Evolutionary conservation across 2,888 invertebrate genomes (phyloP).

Genomic region (Rugalucina vietnamica): DNA sequence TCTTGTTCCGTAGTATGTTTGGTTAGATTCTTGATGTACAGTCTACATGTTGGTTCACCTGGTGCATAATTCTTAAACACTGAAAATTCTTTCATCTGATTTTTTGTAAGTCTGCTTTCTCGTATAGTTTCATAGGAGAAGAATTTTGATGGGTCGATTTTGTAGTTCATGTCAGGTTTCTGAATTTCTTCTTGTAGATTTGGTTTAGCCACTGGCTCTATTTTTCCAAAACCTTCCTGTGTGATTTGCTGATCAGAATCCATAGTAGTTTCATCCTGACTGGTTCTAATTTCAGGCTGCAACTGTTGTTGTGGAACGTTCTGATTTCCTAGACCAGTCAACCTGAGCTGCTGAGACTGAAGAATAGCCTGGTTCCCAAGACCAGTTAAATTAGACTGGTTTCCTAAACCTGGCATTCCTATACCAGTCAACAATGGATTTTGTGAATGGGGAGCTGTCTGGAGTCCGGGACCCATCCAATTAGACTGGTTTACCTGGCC

Average conservation of each 20-base stretch:
- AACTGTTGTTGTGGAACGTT: not conserved
- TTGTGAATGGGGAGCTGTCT: too few species aligned
- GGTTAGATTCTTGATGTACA: constrained; percentile 96
- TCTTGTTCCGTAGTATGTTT: constrained; percentile 90
- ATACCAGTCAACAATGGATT: too few species aligned
- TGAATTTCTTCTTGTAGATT: constrained; percentile 62
- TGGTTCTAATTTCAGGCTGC: not conserved
- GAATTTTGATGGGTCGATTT: constrained; percentile 61
- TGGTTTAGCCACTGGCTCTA: constrained; percentile 69
- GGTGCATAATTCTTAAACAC: constrained; percentile 94
- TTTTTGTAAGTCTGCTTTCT: constrained; percentile 77
- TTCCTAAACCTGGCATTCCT: too few species aligned
- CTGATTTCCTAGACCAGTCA: not conserved
- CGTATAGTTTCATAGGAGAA: constrained; percentile 85
- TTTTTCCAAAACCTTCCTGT: constrained; percentile 80
- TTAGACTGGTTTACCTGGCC: too few species aligned
- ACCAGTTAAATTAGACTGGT: too few species aligned
- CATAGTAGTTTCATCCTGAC: not conserved
- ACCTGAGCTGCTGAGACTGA: too few species aligned
- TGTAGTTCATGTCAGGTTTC: constrained; percentile 72
- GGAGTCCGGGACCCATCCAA: too few species aligned
- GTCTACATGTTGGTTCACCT: constrained; percentile 91
- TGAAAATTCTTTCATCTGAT: constrained; percentile 87
- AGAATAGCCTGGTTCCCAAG: too few species aligned
- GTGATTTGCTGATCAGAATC: not conserved